Base-by-base conservation (phyloP, 2,888 invertebrate species). In the Malacosoma neustria region DNA sequence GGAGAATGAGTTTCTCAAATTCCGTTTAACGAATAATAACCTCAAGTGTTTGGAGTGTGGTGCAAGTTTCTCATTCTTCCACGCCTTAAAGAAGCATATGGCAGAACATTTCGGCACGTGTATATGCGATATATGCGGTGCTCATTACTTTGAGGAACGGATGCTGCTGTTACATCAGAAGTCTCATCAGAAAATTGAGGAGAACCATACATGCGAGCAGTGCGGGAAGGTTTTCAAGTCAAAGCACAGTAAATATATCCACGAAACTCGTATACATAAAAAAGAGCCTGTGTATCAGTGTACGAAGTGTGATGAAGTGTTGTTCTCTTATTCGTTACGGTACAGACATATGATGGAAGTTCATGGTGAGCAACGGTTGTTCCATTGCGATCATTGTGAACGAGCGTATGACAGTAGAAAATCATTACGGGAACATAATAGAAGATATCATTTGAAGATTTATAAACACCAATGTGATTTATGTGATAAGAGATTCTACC, bases 401-500 rank as follows among this genome's bases (percentile, higher is more conserved):
- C 55, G 75, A 1, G 63, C 65, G 0, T 87, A 84, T n/a, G 74
- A 81, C 30, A 72, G 76, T 4, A 46, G 80, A 29, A 81, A 80
- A 33, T 76, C 82, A 0, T 40, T 85, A 0, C 45, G 77, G 0
- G 77, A 84, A 36, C 87, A 87, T 32, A 73, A 72, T 4, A 51
- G 80, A 2, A 38, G 82, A 11, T 64, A 61, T 11, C 81, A 81
- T 46, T 50, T 81, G 29, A 76, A 80, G 45, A 69, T 81, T 3
- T 72, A 81, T 2, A 70, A 72, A 34, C 87, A 88, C 31, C 79
- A 85, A 36, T 89, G 89, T 42, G 85, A 87, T 36, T 46, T 85
- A 35, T 89, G 89, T 31, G 84, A 87, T 2, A 82, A 87, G 39
- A 70, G 85, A 4, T 89, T 87, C 46, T 87, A 85, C 30, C 49